Evolutionary conservation across 37 sponge, comb jelly and placozoan genomes (phyloP).

Genomic region (Hormiphora californensis): DNA sequence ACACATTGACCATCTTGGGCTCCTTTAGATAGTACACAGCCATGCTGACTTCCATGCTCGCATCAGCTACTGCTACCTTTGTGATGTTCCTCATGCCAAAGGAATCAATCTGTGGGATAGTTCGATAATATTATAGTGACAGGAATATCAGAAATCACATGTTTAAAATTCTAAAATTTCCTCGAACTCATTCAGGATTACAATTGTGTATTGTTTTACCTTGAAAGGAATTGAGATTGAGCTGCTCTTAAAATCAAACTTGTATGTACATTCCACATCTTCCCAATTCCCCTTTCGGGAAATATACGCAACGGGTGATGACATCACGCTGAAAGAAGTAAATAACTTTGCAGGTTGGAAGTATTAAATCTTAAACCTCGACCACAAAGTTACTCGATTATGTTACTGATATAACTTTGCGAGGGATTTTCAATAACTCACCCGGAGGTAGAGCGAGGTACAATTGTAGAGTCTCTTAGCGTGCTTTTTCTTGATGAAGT

Average conservation of each 20-base stretch:
- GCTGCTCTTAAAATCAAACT: not conserved
- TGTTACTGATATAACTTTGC: no score
- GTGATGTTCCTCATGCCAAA: slow-evolving; percentile 3
- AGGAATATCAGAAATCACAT: not conserved
- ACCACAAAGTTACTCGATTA: no score
- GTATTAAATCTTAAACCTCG: no score
- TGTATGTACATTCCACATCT: not conserved
- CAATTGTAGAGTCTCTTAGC: no score
- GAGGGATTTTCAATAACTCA: no score
- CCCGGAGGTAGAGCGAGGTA: no score
- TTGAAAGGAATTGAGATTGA: not conserved
- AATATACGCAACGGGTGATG: no score
- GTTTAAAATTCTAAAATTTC: not conserved
- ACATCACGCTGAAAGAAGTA: no score
- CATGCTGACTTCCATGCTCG: not conserved
- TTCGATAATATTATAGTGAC: not conserved
- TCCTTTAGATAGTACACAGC: not conserved
- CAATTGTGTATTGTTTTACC: not conserved
- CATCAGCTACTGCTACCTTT: not conserved
- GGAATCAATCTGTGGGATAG: no score
- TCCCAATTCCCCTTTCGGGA: not conserved
- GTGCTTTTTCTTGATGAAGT: no score
- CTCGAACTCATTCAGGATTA: not conserved
- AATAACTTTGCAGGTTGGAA: no score
- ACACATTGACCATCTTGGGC: not conserved